These are phyloP conservation scores for Bergia puertoricense DNA, from an alignment of 92 coral and sea anemone genomes.

Conservation along the genomic window DNA sequence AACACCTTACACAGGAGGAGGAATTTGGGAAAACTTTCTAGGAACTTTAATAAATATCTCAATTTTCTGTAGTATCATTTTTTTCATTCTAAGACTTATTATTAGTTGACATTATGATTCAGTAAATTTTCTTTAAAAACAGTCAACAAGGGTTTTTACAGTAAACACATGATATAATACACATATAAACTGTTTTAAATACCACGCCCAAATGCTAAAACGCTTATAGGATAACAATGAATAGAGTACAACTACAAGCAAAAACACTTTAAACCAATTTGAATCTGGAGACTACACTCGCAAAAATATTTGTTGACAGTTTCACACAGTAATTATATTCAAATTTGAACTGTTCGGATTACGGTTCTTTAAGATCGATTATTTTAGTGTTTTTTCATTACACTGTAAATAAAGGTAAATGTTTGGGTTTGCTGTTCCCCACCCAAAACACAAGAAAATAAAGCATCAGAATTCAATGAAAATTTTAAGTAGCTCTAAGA, in stretches of 20 bases:
- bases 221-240: not conserved
- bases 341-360: not conserved
- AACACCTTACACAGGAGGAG: not conserved
- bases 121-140: no score
- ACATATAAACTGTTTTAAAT: not conserved
- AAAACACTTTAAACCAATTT: not conserved
- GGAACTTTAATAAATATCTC: not conserved
- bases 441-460: conserved; percentile 17
- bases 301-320: not conserved
- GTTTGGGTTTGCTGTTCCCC: not conserved
- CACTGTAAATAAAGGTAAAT: not conserved
- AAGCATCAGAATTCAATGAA: not conserved
- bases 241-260: not conserved
- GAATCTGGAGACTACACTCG: not conserved
- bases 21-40: not conserved
- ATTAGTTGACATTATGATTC: no score
- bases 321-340: not conserved
- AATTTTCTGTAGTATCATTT: not conserved
- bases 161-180: no score
- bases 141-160: not conserved
- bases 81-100: not conserved
- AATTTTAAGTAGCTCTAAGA: not conserved
- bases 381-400: not conserved
- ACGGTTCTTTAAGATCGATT: not conserved
- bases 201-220: conserved; percentile 35